Base-by-base conservation (phyloP, 2,113 vertebrate species). In the Limnothrissa miodon region DNA sequence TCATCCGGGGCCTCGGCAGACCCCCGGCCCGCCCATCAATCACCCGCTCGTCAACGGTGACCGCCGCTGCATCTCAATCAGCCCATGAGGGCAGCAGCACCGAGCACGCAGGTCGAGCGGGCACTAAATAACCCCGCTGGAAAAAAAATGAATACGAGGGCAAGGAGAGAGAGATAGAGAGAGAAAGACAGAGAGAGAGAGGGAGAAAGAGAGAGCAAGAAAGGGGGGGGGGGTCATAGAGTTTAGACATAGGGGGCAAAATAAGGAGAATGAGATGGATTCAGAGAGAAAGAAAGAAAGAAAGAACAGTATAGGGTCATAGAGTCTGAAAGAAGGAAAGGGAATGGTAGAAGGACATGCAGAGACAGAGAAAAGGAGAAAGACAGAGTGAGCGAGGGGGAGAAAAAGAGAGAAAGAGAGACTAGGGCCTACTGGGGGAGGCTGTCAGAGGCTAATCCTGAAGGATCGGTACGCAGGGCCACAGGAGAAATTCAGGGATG, bases 21-120 rank as follows among this genome's bases (percentile, higher is more conserved):
- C 59, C 83, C 85, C 82, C 70, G 8, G 48, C 79, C 84, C 46
- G 81, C 84, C 86, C 81, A 83, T 87, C 87, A 87, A 81, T 85
- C 82, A 85, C 80, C 25, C 66, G 33, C 33, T 74, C 66, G 66
- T 74, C 66, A 74, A 74, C 80, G 46, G 59, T 78, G 84, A 85
- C 84, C 84, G 81, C 62, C 62, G 80, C 86, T 82, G 82, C 78
- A 78, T 85, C 85, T 87, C 48, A 81, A 70, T 79, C 81, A 11
- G 33, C 79, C 83, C 85, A 86, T 78, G 85, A 62, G 59, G 59
- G 59, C 59, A 62, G 7, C 59, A 10, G 25, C 10, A 7, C 9
- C 59, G n/a, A 3, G 53, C 53, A n/a, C 23, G 23, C 56, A 25
- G 59, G n/a, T 25, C 59, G 23, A 11, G 29, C 66, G 5, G 66